Evolutionary conservation across 2,888 invertebrate species (phyloP).

Genomic region (Pycnomerus fuliginosus): DNA sequence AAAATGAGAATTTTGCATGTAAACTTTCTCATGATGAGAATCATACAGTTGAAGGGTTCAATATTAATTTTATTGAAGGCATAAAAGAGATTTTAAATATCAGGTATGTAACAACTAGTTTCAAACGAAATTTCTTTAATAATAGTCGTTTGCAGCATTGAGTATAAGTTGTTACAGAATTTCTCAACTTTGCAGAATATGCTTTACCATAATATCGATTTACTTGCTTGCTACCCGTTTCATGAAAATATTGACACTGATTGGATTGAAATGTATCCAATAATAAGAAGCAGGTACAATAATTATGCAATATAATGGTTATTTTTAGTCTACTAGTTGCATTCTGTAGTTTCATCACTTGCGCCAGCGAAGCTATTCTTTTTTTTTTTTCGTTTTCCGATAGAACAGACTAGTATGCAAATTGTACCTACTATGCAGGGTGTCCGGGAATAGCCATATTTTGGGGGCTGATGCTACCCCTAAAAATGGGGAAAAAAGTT

Average conservation of each 20-base stretch:
- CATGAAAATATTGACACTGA: constrained; percentile 1
- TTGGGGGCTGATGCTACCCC: no score
- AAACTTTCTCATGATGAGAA: constrained; percentile 3
- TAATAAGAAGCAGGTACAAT: constrained; percentile 14
- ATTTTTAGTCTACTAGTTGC: background rate
- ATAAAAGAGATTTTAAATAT: constrained; percentile 17
- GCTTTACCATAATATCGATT: constrained; percentile 8
- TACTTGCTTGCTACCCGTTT: constrained; percentile 17
- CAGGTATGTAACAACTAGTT: constrained; percentile 13
- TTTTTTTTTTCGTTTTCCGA: background rate
- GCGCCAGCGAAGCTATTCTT: background rate
- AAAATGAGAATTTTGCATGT: constrained; percentile 1
- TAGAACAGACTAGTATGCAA: no score
- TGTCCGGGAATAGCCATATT: no score
- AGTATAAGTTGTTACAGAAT: constrained; percentile 2
- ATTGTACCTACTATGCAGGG: no score
- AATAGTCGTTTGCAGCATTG: background rate
- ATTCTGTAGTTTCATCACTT: background rate
- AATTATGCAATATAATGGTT: background rate
- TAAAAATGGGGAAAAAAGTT: no score
- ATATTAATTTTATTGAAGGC: constrained; percentile 21
- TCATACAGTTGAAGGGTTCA: constrained; percentile 16
- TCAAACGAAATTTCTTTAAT: background rate
- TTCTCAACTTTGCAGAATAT: background rate
- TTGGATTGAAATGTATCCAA: constrained; percentile 12